Evolutionary conservation across 2,113 vertebrate species (phyloP), one percentile per base, ranked within the genome.

Genomic region (Rhipidura dahli): DNA sequence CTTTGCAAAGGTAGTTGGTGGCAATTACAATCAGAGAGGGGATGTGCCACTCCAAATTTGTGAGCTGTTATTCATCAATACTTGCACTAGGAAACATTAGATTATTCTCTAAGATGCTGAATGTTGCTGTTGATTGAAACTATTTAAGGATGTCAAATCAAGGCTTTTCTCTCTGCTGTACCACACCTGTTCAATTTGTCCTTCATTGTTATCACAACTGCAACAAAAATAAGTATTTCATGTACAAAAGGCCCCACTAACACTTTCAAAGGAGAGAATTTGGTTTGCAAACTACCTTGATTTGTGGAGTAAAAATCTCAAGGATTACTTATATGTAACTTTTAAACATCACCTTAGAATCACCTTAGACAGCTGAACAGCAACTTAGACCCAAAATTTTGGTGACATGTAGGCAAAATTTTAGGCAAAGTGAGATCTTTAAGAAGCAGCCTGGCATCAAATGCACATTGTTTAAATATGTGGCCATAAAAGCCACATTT

Each of bases 121-220:
- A 90, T 80, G 68, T 80, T 94, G 63, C 39, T 73, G 54, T 72
- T 89, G 93, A 96, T 95, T 96, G 84, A 90, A 96, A 83, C 47
- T 77, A 28, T 61, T 77, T 93, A 76, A 77, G 64, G 50, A 42
- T 49, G 39, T 53, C 71, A 78, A 56, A 93, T 92, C 78, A 94
- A 88, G 68, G 30, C 56, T 94, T 75, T 96, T 93, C 50, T 91
- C 47, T 59, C 8, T 56, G 82, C 83, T 42, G 21, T 51, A 83
- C 21, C 56, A 73, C 83, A 90, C 83, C 86, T 83, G 83, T 80
- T 86, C 71, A 42, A 50, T 50, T 94, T 85, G 30, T 75, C 53
- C 45, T 44, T 73, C 66, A 81, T 73, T 94, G 89, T 94, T 90
- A 73, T 27, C 59, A 83, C n/a, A 90, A 94, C 24, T 60, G 57